These are phyloP conservation scores for Xiphophorus birchmanni DNA, from an alignment of 2,797 vertebrate genomes.

Conservation along the genomic window DNA sequence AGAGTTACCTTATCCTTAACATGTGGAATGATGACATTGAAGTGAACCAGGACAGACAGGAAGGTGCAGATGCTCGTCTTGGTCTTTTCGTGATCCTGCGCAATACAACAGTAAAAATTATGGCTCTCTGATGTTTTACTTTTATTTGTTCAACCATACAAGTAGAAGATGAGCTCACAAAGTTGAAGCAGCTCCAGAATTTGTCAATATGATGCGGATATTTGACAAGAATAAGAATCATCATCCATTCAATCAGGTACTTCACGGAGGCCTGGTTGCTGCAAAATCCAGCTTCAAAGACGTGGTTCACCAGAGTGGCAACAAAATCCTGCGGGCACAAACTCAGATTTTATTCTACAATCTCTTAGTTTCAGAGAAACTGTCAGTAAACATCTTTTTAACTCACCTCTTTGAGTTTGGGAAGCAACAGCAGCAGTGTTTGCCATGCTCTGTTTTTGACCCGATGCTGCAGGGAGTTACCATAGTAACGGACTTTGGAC, in stretches of 20 bases:
- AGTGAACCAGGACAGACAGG: conserved; percentile 91
- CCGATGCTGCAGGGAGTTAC: conserved; percentile 93
- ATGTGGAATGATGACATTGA: conserved; percentile 84
- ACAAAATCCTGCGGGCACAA: conserved; percentile 83
- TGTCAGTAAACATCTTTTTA: not conserved
- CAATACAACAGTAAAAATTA: not conserved
- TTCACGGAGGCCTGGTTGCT: conserved; percentile 95
- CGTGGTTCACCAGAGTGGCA: conserved; percentile 73
- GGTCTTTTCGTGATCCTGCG: conserved; percentile 87
- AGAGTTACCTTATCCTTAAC: conserved; percentile 83
- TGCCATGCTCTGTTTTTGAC: conserved; percentile 94
- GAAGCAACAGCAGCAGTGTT: conserved; percentile 88
- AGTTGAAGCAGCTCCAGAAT: conserved; percentile 90
- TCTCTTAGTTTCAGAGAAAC: conserved; percentile 6
- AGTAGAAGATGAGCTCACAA: conserved; percentile 59
- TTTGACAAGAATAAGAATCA: conserved; percentile 86
- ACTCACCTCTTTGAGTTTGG: conserved; percentile 86
- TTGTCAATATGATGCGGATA: conserved; percentile 85
- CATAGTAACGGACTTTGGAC: conserved; percentile 88
- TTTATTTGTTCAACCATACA: not conserved
- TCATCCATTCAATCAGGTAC: conserved; percentile 92
- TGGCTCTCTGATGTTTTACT: not conserved
- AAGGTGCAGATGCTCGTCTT: conserved; percentile 94
- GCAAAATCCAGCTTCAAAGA: conserved; percentile 88
- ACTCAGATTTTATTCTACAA: conserved; percentile 13